A percentile compares a stretch with the other conserved stretches of the same genome.
phyloP scores from a whole-genome alignment of 2,888 invertebrate species.

The Thecophora atra region DNA sequence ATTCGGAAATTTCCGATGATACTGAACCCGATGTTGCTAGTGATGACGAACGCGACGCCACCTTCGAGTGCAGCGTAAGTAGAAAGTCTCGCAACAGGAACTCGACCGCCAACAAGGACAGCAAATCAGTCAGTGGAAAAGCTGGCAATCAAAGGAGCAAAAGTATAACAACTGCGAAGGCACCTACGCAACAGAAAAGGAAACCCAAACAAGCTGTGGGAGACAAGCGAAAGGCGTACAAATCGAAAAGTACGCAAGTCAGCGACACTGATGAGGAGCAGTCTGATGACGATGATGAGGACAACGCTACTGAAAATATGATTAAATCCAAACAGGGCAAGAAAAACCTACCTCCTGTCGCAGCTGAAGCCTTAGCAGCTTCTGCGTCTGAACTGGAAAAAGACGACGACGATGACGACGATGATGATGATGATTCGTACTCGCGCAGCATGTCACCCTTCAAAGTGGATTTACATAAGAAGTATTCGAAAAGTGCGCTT shows the following conservation, averaged over 20 bases:
- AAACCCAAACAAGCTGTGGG: constrained; percentile 40
- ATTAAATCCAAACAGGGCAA: constrained; percentile 36
- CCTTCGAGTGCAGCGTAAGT: constrained; percentile 29
- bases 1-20: constrained; percentile 24
- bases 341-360: constrained; percentile 56
- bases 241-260: not conserved
- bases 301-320: constrained; percentile 37
- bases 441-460: constrained; percentile 65
- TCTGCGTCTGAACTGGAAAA: constrained; percentile 59
- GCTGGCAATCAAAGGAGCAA: constrained; percentile 53
- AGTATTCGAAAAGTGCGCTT: constrained; percentile 66
- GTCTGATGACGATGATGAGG: constrained; percentile 41
- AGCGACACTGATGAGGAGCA: constrained; percentile 46
- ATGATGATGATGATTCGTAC: constrained; percentile 50
- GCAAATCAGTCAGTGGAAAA: constrained; percentile 49
- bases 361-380: constrained; percentile 57
- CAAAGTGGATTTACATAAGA: constrained; percentile 65
- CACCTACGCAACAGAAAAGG: constrained; percentile 29
- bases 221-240: constrained; percentile 37
- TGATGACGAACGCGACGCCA: constrained; percentile 31
- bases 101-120: constrained; percentile 47
- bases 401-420: constrained; percentile 52
- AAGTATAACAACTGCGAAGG: constrained; percentile 40
- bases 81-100: constrained; percentile 18
- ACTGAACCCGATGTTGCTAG: constrained; percentile 16